These are phyloP conservation scores for Agrochola litura DNA, from an alignment of 2,888 invertebrate species.

Conservation along the genomic window DNA sequence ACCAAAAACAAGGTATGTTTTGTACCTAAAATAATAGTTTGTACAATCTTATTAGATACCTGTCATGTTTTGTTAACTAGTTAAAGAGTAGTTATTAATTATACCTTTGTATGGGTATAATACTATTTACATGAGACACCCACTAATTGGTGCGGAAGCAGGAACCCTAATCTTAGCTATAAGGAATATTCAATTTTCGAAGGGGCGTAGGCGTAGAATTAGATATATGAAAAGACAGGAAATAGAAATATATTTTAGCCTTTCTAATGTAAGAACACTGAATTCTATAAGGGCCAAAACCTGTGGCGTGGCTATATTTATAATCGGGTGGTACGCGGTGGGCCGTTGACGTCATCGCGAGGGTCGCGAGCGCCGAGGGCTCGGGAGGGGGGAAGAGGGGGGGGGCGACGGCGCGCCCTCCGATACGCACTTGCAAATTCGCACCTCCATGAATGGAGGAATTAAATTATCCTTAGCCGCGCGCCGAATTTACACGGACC, in stretches of 20 bases:
- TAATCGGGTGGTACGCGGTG: conserved; percentile 85
- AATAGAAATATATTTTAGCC: conserved; percentile 54
- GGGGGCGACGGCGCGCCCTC: conserved; percentile 81
- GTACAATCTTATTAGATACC: neutral
- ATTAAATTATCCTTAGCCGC: conserved; percentile 85
- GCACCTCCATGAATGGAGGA: conserved; percentile 89
- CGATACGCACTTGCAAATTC: conserved; percentile 89
- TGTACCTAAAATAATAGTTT: conserved; percentile 1
- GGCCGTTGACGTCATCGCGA: conserved; percentile 87
- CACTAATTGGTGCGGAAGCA: neutral
- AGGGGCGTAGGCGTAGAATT: neutral
- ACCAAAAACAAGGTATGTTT: conserved; percentile 14
- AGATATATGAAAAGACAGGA: conserved; percentile 10
- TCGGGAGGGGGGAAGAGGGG: conserved; percentile 38
- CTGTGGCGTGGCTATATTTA: conserved; percentile 90
- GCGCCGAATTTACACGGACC: conserved; percentile 80
- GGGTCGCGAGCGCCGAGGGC: conserved; percentile 71
- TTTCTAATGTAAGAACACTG: conserved; percentile 68
- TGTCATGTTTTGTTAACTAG: conserved; percentile 3
- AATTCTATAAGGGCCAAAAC: conserved; percentile 82
- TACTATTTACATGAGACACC: neutral
- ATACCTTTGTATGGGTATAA: neutral
- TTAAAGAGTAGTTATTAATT: neutral
- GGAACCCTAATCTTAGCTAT: neutral
- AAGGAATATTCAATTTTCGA: neutral